These are phyloP conservation scores for Rhynchotus rufescens DNA, from an alignment of 2,797 vertebrate genomes.

Conservation along the genomic window DNA sequence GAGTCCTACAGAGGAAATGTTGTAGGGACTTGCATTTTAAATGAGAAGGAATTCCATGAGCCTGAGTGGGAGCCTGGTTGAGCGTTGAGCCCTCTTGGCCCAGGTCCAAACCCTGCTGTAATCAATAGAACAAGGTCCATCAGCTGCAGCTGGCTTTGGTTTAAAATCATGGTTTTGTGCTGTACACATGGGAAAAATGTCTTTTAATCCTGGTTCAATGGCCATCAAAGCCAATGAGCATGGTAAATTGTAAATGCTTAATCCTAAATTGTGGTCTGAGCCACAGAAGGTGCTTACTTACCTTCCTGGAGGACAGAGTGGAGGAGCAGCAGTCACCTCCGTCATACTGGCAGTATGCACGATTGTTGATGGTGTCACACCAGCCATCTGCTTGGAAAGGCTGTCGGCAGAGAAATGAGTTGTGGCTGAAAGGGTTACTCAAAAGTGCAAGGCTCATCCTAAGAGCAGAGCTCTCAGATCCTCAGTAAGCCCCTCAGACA, in stretches of 20 bases:
- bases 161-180: conserved; percentile 11
- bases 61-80: neutral
- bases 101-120: neutral
- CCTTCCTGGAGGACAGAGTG: conserved; percentile 95
- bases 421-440: neutral
- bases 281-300: conserved; percentile 50
- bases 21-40: neutral
- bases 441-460: neutral
- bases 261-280: neutral
- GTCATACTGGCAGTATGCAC: conserved; percentile 96
- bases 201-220: neutral
- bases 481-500: neutral
- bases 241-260: neutral
- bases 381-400: conserved; percentile 96
- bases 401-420: conserved; percentile 66
- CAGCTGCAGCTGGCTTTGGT: conserved; percentile 53
- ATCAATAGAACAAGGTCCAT: conserved; percentile 14
- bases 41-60: conserved; percentile 16
- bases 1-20: neutral
- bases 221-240: neutral
- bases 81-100: neutral
- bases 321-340: conserved; percentile 98
- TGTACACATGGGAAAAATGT: conserved; percentile 4
- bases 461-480: neutral
- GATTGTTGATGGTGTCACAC: conserved; percentile 98